These are phyloP conservation scores for Catajapyx aquilonaris DNA, from an alignment of 1,140 invertebrate genomes.

Conservation along the genomic window DNA sequence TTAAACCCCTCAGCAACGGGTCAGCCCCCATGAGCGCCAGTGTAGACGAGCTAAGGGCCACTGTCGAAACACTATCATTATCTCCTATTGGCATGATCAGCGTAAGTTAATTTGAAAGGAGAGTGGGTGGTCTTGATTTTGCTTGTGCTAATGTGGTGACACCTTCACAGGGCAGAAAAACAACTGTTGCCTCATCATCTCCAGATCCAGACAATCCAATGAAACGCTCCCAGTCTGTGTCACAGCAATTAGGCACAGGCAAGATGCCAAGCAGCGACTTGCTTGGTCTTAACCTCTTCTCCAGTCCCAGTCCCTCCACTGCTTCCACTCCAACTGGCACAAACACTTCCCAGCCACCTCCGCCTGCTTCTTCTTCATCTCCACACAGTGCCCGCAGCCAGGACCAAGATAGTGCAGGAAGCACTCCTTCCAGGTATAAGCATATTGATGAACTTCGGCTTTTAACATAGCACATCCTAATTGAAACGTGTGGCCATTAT, in stretches of 20 bases:
- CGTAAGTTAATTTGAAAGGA: slow-evolving; percentile 6
- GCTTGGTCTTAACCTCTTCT: slow-evolving; percentile 49
- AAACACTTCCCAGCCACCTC: slow-evolving; percentile 59
- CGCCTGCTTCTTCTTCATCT: slow-evolving; percentile 39
- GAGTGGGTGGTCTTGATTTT: no score
- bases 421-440: no score
- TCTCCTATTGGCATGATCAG: slow-evolving; percentile 41
- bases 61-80: slow-evolving; percentile 73
- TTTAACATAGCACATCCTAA: no score
- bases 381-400: slow-evolving; percentile 27
- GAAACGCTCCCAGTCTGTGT: slow-evolving; percentile 56
- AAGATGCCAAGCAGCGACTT: slow-evolving; percentile 57
- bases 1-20: slow-evolving; percentile 79
- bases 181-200: no score
- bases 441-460: no score
- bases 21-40: slow-evolving; percentile 71
- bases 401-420: no score
- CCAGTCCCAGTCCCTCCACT: slow-evolving; percentile 53
- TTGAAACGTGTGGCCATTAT: no score
- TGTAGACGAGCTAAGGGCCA: slow-evolving; percentile 78
- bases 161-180: not conserved
- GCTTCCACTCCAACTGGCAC: slow-evolving; percentile 62
- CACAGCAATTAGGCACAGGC: slow-evolving; percentile 41
- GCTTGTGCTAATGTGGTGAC: no score
- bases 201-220: slow-evolving; percentile 41